Percentiles rank a stretch among this genome's conserved stretches.
These are phyloP conservation scores for Pelobates fuscus DNA, from an alignment of 2,113 vertebrate species.

Conservation along the genomic window DNA sequence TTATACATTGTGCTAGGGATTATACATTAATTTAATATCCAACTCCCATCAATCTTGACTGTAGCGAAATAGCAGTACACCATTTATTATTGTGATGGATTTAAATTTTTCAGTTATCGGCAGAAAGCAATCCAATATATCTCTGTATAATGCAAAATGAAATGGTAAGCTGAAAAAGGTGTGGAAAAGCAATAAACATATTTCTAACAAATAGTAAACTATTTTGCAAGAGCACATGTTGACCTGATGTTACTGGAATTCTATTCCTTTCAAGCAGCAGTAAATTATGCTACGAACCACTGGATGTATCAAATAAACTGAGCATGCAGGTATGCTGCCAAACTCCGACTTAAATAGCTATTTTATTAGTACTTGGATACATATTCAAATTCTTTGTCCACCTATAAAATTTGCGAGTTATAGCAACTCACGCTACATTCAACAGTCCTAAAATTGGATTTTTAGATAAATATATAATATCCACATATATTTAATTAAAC, in stretches of 20 bases:
- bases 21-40: too few species aligned
- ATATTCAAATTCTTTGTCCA: constrained; percentile 21
- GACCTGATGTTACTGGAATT: constrained; percentile 38
- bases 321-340: constrained; percentile 29
- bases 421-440: too few species aligned
- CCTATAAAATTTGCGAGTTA: too few species aligned
- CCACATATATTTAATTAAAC: too few species aligned
- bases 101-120: background rate
- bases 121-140: background rate
- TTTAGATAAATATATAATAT: too few species aligned
- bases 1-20: too few species aligned
- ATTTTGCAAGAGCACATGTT: constrained; percentile 31
- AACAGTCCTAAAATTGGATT: too few species aligned
- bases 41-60: too few species aligned
- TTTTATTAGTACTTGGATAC: constrained; percentile 17
- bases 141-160: background rate
- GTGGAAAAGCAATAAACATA: constrained; percentile 19
- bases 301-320: constrained; percentile 39
- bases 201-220: constrained; percentile 36
- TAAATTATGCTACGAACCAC: constrained; percentile 23
- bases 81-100: too few species aligned
- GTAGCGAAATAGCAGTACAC: too few species aligned
- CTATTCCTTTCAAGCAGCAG: constrained; percentile 33
- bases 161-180: constrained; percentile 27
- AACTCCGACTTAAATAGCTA: constrained; percentile 27